Evolutionary conservation across 2,113 vertebrate genomes (phyloP).

Genomic region (Neoarius graeffei): DNA sequence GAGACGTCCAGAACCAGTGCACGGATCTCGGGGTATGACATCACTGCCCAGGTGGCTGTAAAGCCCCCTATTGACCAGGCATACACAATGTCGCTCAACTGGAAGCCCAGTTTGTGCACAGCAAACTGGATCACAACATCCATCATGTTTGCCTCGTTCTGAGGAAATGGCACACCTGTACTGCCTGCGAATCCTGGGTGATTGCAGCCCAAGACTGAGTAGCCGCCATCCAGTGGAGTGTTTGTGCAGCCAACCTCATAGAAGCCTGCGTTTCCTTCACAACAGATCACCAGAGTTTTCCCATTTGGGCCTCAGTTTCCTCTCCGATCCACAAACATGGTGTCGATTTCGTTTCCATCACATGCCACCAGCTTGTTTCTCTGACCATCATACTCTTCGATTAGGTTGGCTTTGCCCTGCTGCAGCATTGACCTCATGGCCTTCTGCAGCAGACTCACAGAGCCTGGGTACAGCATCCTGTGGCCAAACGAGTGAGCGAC

Average conservation of each 20-base stretch:
- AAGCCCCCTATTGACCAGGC: conserved; percentile 94
- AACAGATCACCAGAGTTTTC: conserved; percentile 88
- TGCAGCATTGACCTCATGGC: conserved; percentile 86
- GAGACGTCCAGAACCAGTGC: conserved; percentile 85
- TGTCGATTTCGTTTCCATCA: conserved; percentile 83
- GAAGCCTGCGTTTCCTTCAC: conserved; percentile 90
- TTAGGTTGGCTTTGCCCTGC: conserved; percentile 83
- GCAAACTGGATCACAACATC: conserved; percentile 89
- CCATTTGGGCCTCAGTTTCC: conserved; percentile 68
- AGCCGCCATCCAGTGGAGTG: conserved; percentile 88
- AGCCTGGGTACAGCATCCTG: conserved; percentile 89
- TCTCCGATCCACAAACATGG: conserved; percentile 84
- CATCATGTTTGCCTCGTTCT: conserved; percentile 91
- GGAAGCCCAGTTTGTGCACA: conserved; percentile 81
- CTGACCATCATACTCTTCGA: conserved; percentile 85
- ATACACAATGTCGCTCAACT: conserved; percentile 80
- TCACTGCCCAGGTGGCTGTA: conserved; percentile 88
- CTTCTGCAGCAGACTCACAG: conserved; percentile 87
- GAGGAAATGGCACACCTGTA: conserved; percentile 87
- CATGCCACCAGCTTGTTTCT: conserved; percentile 87
- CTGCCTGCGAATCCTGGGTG: conserved; percentile 91
- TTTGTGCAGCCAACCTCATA: conserved; percentile 91
- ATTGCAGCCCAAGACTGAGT: conserved; percentile 91
- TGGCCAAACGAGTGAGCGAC: conserved; percentile 74
- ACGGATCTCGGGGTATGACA: conserved; percentile 88